Evolutionary conservation across 2,113 vertebrate genomes (phyloP), one percentile per base, ranked within the genome.

Genomic region (Poeciliopsis retropinna): DNA sequence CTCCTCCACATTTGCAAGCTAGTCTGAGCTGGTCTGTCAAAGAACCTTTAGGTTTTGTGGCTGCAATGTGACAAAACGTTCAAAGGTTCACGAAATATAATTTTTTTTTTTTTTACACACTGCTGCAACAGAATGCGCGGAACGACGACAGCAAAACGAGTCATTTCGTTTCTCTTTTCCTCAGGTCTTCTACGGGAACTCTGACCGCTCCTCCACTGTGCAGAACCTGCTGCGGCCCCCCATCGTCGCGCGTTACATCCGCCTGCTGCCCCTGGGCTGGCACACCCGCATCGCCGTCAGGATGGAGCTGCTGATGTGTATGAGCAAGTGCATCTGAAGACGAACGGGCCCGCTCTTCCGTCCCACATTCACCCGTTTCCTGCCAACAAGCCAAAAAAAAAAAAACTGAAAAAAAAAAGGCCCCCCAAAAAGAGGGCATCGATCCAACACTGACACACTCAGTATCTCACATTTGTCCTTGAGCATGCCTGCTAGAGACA

Each of bases 101-200:
- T 6, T 54, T 5, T 32, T 7, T 31, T 31, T 7, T 32, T 32
- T 34, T 34, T 34, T 34, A 34, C 32, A 32, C 32, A 32, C 32
- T 32, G 32, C 47, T 22, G 47, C 17, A 22, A 54, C 7, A n/a
- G 25, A 57, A 57, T 57, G 51, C 19, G 17, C 6, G 14, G 44
- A 41, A 47, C 44, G 5, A 47, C 17, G 17, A 19, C 44, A 47
- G 17, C 25, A 57, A 57, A n/a, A 57, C 10, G 22, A 57, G 8
- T 57, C 5, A n/a, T 57, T 25, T 92, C 95, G 57, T 44, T 54
- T 7, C 29, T 29, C 27, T 60, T 5, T 22, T 39, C 64, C 17
- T 11, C 57, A 99, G 98, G 96, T 99, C 69, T 99, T 99, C 91
- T 99, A 99, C 0, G 98, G 98, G 72, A 99, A 99, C 91, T 96